Evolutionary conservation across 2,888 invertebrate species (phyloP).

Genomic region (Branchellion lobata): DNA sequence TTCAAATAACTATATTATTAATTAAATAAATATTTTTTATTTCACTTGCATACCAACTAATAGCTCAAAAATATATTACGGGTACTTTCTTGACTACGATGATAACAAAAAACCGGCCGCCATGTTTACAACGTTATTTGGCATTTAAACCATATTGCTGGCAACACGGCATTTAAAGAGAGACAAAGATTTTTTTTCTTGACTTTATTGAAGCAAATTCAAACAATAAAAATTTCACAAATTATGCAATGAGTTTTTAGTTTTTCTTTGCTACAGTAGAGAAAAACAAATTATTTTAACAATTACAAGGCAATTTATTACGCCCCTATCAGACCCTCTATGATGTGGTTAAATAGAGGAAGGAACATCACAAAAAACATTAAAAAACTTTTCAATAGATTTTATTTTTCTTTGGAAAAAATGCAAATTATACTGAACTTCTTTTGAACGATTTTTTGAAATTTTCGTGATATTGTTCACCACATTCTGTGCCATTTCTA

Average conservation of each 20-base stretch:
- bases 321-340: too few species aligned
- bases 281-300: not conserved
- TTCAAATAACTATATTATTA: not conserved
- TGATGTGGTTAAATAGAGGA: too few species aligned
- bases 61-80: not conserved
- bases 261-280: not conserved
- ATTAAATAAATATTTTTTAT: not conserved
- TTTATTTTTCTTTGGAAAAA: too few species aligned
- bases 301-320: too few species aligned
- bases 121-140: conserved; percentile 23
- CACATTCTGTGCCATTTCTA: too few species aligned
- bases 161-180: not conserved
- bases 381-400: too few species aligned
- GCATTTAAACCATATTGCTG: not conserved
- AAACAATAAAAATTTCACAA: conserved; percentile 11
- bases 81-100: not conserved
- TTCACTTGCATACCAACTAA: not conserved
- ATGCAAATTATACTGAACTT: too few species aligned
- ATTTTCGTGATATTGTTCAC: too few species aligned
- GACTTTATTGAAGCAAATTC: not conserved
- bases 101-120: not conserved
- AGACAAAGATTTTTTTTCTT: not conserved
- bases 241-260: not conserved
- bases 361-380: too few species aligned
- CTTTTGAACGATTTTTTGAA: too few species aligned